Conservation (phyloP, 1,140 invertebrate genomes). For the Cotesia chilonis region DNA sequence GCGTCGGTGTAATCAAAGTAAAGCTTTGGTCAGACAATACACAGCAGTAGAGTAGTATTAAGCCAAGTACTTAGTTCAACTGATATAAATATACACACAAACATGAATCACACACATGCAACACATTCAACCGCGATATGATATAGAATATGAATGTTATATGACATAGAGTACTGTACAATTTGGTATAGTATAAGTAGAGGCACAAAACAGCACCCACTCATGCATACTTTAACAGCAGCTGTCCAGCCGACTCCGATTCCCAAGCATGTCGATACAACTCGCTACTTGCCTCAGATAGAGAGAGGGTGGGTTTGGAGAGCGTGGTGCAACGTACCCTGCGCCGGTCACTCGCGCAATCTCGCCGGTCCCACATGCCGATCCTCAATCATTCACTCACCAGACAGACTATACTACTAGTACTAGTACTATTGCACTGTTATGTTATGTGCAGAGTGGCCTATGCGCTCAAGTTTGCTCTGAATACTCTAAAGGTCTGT, state of each 20-base stretch:
- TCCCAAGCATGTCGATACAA: constrained; percentile 60
- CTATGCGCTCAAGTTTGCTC: too few species aligned
- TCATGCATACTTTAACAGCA: constrained; percentile 62
- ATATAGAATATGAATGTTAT: constrained; percentile 10
- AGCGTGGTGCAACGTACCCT: constrained; percentile 4
- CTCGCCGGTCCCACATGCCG: background rate
- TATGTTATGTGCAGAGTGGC: too few species aligned
- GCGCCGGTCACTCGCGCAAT: background rate
- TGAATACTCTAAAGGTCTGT: too few species aligned
- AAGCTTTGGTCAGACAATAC: too few species aligned
- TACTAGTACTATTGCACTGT: too few species aligned
- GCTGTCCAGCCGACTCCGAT: constrained; percentile 57
- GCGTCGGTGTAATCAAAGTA: too few species aligned
- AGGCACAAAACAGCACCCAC: constrained; percentile 56
- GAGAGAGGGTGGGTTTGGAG: constrained; percentile 23
- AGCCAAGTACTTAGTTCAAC: too few species aligned
- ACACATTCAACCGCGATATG: too few species aligned
- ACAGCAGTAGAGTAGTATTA: too few species aligned
- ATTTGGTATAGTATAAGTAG: constrained; percentile 40
- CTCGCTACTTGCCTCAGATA: background rate
- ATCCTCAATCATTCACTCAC: background rate
- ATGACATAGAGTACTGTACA: too few species aligned
- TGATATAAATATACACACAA: constrained; percentile 10
- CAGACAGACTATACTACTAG: too few species aligned
- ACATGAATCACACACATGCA: background rate